Evolutionary conservation across 2,797 vertebrate species (phyloP), one percentile per base, ranked within the genome.

Genomic region (Tiaroga cobitis): DNA sequence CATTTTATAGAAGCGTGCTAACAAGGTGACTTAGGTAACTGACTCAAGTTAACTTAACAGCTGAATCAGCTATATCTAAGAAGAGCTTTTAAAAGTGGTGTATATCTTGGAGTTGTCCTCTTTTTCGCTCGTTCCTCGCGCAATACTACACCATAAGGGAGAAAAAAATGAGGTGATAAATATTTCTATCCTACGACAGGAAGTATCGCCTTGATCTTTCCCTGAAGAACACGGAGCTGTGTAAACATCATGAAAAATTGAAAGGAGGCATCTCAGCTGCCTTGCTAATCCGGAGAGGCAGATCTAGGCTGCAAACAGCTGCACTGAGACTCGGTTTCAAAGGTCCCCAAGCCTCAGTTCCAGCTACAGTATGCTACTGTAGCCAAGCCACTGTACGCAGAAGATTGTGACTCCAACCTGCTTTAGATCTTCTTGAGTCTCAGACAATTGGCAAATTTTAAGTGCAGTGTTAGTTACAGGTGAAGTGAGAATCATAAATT

Each of bases 201-300:
- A 91, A 91, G 89, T 86, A 89, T 90, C 56, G 86, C 92, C 92
- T 95, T 95, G 94, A 96, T 95, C 93, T 95, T 91, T 92, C 93
- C 92, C 93, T 91, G 89, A 87, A 88, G 92, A 94, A 94, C 94
- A 94, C 93, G 93, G 92, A 95, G 92, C 89, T 93, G 93, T 92
- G 94, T 95, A 95, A 96, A 96, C 94, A 96, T 95, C 94, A 95
- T 96, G 93, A 95, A 96, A 96, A 94, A 95, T 95, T 95, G 94
- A 96, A 91, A 91, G 90, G 90, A 93, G 92, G 93, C 92, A 94
- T 94, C 92, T 93, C 92, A 90, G 90, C 90, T 90, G 91, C 92
- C 92, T 94, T 90, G 90, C 91, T 95, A 95, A 95, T 95, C 94
- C 91, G 89, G 92, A 82, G 90, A 92, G 92, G 93, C 92, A 92